Evolutionary conservation across 2,113 vertebrate genomes (phyloP), one percentile per base, ranked within the genome.

Genomic region (Hippocampus abdominalis): DNA sequence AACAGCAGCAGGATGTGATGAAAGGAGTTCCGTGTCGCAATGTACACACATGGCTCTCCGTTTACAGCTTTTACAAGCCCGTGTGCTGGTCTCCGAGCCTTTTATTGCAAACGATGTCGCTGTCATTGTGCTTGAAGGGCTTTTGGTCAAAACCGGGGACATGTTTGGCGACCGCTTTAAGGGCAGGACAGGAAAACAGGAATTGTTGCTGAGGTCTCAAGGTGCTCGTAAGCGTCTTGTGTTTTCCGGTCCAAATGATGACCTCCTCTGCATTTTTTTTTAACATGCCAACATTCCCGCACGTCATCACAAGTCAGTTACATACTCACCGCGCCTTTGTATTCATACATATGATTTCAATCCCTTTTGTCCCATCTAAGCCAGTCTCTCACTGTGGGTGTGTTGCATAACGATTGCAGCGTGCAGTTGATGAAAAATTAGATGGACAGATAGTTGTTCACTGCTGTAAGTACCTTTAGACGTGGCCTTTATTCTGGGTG

Each of bases 201-300:
- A 53, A 82, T 81, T 60, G 77, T 81, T 75, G 56, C 29, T 25
- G 11, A 7, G 27, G 69, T 85, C 84, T 84, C 83, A 27, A 64
- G 80, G 77, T 69, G 62, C 63, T 69, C 42, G 2, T 80, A 51
- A 75, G 12, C n/a, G 8, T n/a, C 46, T 4, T 4, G 10, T 1
- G 29, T 8, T 9, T 81, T 84, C 76, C 76, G 74, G 75, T 27
- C 25, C 5, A 46, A 42, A 64, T 63, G 1, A 64, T 5, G n/a
- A 13, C 8, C n/a, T 29, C 56, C 21, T 46, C n/a, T 2, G 5
- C n/a, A 44, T 64, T 27, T 36, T 6, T 36, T 36, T 36, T 6
- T 6, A 42, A 42, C 40, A 12, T 42, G 40, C 42, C 42, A 44
- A 13, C 42, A 12, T 12, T 44, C 13, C 25, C 27, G 54, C 23